Base-by-base conservation (phyloP, 2,888 invertebrate genomes). In the Cenopis cana region DNA sequence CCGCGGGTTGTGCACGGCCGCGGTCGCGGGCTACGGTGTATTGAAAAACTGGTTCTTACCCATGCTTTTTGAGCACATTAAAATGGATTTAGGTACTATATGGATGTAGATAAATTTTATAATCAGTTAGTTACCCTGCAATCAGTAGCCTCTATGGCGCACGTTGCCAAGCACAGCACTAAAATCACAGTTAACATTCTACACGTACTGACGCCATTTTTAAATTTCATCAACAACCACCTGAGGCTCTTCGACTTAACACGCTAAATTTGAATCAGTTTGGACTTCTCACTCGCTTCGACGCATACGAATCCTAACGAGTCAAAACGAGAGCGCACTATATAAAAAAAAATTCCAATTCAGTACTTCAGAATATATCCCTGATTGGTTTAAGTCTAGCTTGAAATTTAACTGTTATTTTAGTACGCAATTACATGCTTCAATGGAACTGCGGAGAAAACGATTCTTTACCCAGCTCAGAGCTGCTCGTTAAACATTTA, bases 341-440 rank as follows among this genome's bases (percentile, higher is more conserved):
- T n/a, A 46, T 46, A n/a, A 14, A 5, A 46, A 14, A 14, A 5
- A n/a, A 46, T 46, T n/a, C 14, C 6, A 46, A 46, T 8, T 14
- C n/a, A 46, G 1, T 46, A n/a, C n/a, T n/a, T 46, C 46, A 6
- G n/a, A 46, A 46, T 12, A n/a, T 14, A n/a, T 46, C n/a, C 12
- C 65, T 61, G 66, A 71, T 67, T 71, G 71, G 50, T 55, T 67
- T 64, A 65, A 70, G 14, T 69, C 57, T 67, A 56, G 38, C 64
- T 73, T 50, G 50, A 54, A 54, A 74, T 74, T 68, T 73, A 75
- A 73, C 73, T 69, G 69, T 72, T 74, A 70, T 72, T 74, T 73
- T 69, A 64, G 64, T 72, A 73, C 76, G 69, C 81, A 86, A 88
- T 89, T 84, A 85, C 77, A 76, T 75, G 78, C 74, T 81, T 76